Conservation (phyloP, 2,113 vertebrate species). For the Aptenodytes forsteri region DNA sequence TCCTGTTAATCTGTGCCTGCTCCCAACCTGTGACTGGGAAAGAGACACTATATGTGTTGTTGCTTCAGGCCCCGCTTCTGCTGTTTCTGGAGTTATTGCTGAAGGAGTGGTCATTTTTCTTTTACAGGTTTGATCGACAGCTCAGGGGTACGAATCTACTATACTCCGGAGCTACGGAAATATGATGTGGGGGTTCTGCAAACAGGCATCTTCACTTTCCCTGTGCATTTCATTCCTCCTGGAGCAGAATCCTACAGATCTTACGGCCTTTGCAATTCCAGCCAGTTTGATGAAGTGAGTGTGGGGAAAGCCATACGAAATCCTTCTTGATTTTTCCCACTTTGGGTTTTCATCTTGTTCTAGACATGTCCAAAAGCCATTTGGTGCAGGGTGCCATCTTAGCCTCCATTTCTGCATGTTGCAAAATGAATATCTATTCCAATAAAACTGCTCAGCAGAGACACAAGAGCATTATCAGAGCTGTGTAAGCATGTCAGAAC, state of each 20-base stretch:
- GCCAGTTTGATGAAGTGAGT: conserved; percentile 75
- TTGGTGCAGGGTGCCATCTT: neutral
- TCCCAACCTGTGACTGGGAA: neutral
- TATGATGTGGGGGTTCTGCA: conserved; percentile 75
- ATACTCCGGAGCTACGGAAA: conserved; percentile 66
- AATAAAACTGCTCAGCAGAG: neutral
- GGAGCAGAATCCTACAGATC: conserved; percentile 72
- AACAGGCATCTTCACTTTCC: conserved; percentile 58
- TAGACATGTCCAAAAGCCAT: neutral
- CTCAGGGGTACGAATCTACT: conserved; percentile 78
- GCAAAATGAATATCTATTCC: neutral
- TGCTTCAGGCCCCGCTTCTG: neutral
- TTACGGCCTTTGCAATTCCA: conserved; percentile 78
- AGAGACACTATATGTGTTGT: neutral
- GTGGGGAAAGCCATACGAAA: neutral
- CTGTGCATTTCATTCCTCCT: conserved; percentile 78
- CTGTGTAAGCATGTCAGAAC: neutral
- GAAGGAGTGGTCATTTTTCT: neutral
- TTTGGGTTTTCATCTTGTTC: neutral
- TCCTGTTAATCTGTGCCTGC: neutral
- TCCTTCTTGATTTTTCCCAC: neutral
- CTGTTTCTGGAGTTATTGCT: neutral
- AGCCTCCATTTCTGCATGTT: neutral
- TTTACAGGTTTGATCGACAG: conserved; percentile 74
- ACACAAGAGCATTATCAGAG: neutral